A percentile compares a stretch with the other conserved stretches of the same genome.
These are phyloP conservation scores for Cyanocitta stelleri DNA, from an alignment of 2,113 vertebrate species.

Conservation along the genomic window DNA sequence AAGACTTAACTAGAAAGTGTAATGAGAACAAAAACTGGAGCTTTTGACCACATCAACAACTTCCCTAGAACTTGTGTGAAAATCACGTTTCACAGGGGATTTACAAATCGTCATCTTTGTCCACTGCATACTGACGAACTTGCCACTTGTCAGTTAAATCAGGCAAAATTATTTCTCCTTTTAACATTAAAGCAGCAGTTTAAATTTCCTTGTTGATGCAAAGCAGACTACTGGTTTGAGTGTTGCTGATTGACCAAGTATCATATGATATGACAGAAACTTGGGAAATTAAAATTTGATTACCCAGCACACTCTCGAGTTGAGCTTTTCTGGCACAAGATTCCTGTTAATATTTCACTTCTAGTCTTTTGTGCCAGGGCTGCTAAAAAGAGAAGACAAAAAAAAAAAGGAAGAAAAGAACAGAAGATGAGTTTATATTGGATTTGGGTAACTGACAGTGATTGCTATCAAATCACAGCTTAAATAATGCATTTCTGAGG, in stretches of 20 bases:
- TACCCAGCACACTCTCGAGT: background rate
- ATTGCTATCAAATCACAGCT: background rate
- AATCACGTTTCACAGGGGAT: background rate
- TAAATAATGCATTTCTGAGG: background rate
- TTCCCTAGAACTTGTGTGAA: background rate
- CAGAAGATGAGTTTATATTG: background rate
- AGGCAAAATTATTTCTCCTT: background rate
- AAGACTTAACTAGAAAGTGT: background rate
- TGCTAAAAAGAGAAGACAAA: background rate
- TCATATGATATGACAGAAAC: background rate
- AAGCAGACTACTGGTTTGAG: background rate
- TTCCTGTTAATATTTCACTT: constrained; percentile 17
- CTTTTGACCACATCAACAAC: background rate
- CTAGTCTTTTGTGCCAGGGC: background rate
- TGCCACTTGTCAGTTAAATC: constrained; percentile 1
- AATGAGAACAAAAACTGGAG: background rate
- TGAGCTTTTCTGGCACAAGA: background rate
- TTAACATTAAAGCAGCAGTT: background rate
- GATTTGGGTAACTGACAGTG: background rate
- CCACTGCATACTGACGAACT: background rate
- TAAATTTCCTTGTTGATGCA: background rate
- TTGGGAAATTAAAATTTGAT: constrained; percentile 35
- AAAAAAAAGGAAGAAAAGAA: background rate
- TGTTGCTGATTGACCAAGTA: constrained; percentile 2
- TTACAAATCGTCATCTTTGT: background rate